Conservation (phyloP, 1,140 invertebrate genomes). For the Augochlora pura region DNA sequence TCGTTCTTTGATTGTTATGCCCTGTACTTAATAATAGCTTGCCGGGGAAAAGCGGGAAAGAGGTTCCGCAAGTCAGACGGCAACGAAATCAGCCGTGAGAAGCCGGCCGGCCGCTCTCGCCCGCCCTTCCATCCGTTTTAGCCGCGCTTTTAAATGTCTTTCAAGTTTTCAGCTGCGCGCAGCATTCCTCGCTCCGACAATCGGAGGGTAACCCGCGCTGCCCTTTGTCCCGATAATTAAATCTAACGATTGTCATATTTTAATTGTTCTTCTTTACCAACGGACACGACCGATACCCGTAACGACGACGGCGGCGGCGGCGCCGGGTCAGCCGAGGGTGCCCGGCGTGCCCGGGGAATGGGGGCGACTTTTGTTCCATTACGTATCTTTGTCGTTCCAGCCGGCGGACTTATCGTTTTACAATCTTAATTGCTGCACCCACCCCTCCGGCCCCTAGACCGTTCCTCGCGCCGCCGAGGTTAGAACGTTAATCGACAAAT, state of each 20-base stretch:
- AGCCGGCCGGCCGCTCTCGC: conserved; percentile 49
- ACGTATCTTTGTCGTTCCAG: conserved; percentile 65
- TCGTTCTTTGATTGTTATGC: conserved; percentile 66
- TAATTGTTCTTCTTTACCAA: conserved; percentile 75
- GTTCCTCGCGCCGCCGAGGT: not conserved
- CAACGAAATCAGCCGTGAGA: conserved; percentile 62
- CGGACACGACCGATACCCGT: conserved; percentile 66
- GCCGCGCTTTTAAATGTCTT: conserved; percentile 76
- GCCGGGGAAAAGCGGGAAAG: conserved; percentile 6
- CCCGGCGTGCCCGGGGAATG: conserved; percentile 46
- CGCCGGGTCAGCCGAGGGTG: conserved; percentile 55
- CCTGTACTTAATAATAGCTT: conserved; percentile 66
- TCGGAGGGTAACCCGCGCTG: conserved; percentile 52
- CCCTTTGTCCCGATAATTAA: conserved; percentile 77
- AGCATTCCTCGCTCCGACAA: conserved; percentile 70
- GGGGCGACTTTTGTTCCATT: conserved; percentile 73
- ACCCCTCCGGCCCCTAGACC: not conserved
- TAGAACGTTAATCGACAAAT: not conserved
- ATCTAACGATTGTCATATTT: conserved; percentile 79
- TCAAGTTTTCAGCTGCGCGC: conserved; percentile 76
- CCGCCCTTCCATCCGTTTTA: conserved; percentile 63
- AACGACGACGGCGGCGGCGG: conserved; percentile 55
- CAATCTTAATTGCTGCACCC: conserved; percentile 51
- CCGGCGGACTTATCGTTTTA: conserved; percentile 41
- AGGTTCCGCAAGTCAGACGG: conserved; percentile 31